Evolutionary conservation across 2,888 invertebrate genomes (phyloP), one percentile per base, ranked within the genome.

Genomic region (Esperia sulphurella): DNA sequence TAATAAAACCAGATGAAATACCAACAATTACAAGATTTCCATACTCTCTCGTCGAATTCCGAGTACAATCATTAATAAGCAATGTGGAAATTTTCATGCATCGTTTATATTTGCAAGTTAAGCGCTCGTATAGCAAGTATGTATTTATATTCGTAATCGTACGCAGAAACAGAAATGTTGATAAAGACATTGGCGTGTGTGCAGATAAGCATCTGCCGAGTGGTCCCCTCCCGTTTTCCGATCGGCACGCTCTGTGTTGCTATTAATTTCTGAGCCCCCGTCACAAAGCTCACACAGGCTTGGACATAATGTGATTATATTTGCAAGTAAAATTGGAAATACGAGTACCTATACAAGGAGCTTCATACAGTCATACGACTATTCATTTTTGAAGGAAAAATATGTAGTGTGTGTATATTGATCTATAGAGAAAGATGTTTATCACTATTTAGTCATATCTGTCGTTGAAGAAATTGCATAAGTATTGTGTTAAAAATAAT

Each of bases 171-270:
- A 60, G 61, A 66, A 63, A 63, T 63, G 63, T 68, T 64, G 71
- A 68, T 68, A 58, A 62, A 63, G 65, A 57, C 70, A 65, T 62
- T 57, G 61, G 68, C 70, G 72, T 66, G 75, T 76, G 79, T 83
- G 84, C 65, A 74, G 88, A 89, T 89, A 88, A 87, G 84, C 82
- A 87, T 87, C 88, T 83, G 87, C 87, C 79, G 86, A 88, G 84
- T 84, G 80, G 79, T 76, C 85, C 88, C 87, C 87, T 82, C 74
- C 68, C 80, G 77, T 79, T 81, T 77, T 74, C 76, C 81, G 77
- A 9, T 13, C 84, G 82, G 79, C 74, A 67, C 77, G 69, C 75
- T 69, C 75, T 73, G 43, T 72, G 76, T 82, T 75, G 80, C 87
- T 84, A 87, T 87, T 88, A 87, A 88, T 88, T 86, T 82, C 84